phyloP scores from a whole-genome alignment of 2,113 vertebrate genomes.

The Oxyruncus cristatus region DNA sequence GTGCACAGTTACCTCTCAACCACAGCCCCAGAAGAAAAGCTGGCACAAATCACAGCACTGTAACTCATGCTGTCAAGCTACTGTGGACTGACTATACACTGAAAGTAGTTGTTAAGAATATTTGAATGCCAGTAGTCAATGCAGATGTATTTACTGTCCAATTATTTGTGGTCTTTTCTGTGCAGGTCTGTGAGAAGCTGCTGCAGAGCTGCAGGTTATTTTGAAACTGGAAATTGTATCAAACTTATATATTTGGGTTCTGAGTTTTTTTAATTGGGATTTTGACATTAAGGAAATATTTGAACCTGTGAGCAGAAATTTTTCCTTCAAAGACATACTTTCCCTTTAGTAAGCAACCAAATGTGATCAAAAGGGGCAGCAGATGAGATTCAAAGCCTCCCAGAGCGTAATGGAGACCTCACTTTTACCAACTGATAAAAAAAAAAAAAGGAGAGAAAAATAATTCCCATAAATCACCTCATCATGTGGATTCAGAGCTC shows the following conservation, averaged over 20 bases:
- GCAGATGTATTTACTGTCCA: not conserved
- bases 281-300: not conserved
- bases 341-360: not conserved
- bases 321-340: not conserved
- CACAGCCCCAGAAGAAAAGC: not conserved
- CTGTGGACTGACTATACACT: not conserved
- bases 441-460: not conserved
- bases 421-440: not conserved
- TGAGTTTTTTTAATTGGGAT: not conserved
- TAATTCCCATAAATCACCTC: not conserved
- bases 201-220: not conserved
- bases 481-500: not conserved
- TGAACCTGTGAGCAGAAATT: not conserved
- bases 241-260: not conserved
- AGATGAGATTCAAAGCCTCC: not conserved
- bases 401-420: not conserved
- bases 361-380: not conserved
- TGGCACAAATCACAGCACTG: not conserved
- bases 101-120: not conserved
- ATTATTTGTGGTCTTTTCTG: not conserved
- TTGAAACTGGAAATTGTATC: not conserved
- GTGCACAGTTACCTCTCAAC: not conserved
- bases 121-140: not conserved
- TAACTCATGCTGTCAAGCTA: not conserved
- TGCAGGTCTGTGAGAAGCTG: not conserved